Conservation (phyloP, 2,797 vertebrate genomes). For the Orientallactaga sibirica region DNA sequence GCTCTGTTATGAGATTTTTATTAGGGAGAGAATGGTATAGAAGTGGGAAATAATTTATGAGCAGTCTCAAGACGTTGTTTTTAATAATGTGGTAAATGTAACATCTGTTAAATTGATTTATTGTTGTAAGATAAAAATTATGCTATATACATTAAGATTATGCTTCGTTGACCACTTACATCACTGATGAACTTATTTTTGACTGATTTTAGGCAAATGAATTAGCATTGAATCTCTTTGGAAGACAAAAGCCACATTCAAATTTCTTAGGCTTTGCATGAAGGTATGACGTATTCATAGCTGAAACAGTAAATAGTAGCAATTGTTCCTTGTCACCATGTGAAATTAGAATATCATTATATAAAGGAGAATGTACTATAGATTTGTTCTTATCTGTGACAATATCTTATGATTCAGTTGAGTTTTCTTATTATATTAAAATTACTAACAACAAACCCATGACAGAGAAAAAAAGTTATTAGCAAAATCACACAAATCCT, state of each 20-base stretch:
- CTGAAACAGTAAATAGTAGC: constrained; percentile 23
- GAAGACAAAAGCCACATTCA: constrained; percentile 22
- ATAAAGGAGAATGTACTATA: background rate
- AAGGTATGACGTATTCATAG: constrained; percentile 53
- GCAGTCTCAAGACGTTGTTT: background rate
- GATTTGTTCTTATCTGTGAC: background rate
- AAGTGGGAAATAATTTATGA: constrained; percentile 31
- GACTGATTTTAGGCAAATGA: background rate
- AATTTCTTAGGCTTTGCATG: constrained; percentile 31
- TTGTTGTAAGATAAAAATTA: constrained; percentile 32
- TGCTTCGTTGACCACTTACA: background rate
- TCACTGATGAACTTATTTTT: background rate
- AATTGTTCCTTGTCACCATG: constrained; percentile 29
- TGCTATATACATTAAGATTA: background rate
- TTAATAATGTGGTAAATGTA: constrained; percentile 37
- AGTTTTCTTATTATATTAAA: background rate
- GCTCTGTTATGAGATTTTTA: background rate
- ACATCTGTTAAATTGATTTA: constrained; percentile 7
- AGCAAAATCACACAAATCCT: background rate
- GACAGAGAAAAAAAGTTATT: background rate
- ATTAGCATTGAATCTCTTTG: background rate
- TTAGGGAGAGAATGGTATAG: background rate
- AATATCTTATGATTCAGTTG: background rate
- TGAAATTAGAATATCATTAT: constrained; percentile 56
- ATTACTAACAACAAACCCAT: background rate